Conservation (phyloP, 2,113 vertebrate genomes). For the Nyctibius bracteatus region DNA sequence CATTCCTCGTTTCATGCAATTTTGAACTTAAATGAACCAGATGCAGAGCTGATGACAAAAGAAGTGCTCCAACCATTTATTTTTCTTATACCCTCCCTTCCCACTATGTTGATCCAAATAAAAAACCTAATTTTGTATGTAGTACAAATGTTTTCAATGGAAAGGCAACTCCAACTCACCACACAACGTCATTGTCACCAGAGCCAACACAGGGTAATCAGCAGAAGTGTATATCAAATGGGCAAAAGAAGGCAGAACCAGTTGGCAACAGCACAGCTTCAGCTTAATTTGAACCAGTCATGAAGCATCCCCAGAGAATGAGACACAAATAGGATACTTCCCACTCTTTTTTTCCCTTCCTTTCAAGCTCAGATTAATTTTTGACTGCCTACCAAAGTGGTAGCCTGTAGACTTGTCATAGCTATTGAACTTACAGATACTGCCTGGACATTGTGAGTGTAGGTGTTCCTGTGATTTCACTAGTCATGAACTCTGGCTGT, state of each 20-base stretch:
- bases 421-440: neutral
- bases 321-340: neutral
- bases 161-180: neutral
- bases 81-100: neutral
- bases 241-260: neutral
- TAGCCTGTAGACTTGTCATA: neutral
- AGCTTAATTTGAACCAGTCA: neutral
- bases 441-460: neutral
- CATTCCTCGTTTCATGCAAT: neutral
- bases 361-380: neutral
- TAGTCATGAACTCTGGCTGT: neutral
- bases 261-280: neutral
- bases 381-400: neutral
- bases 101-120: neutral
- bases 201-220: neutral
- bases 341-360: neutral
- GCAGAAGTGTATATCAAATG: neutral
- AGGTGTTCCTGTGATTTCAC: neutral
- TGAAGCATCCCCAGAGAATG: neutral
- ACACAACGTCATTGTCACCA: neutral
- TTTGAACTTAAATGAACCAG: neutral
- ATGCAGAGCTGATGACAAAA: neutral
- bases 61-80: neutral
- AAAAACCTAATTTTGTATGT: neutral
- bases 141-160: neutral